Base-by-base conservation (phyloP, 2,113 vertebrate genomes). In the Acinonyx jubatus region DNA sequence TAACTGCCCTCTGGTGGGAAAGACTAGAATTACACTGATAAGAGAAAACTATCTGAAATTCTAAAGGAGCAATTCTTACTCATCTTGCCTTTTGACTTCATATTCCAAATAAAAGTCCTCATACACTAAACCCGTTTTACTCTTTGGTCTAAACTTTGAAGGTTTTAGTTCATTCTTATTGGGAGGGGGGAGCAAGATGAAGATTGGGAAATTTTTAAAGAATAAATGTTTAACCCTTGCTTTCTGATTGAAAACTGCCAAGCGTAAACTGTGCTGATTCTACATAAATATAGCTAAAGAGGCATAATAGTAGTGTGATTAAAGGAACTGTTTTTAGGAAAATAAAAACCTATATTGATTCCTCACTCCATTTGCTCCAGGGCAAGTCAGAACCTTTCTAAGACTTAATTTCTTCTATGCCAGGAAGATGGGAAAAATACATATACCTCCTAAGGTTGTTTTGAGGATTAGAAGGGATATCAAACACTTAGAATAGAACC, bases 1-100 rank as follows among this genome's bases (percentile, higher is more conserved):
- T 33, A 88, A 84, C 79, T 78, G 78, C 97, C 97, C 94, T 97
- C 97, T 98, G 74, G 94, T 97, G 97, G 93, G 3, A 68, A 7
- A 94, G 25, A 14, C 21, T 92, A 86, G 69, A 96, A 94, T 90
- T 96, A 95, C 55, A 93, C 1, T 2, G 21, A 45, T 5, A 10
- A 19, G 21, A 45, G 16, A 3, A 33, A 19, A 55, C 21, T 48
- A 38, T 78, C 31, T 81, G 21, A 73, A 91, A 65, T 95, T 68
- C 41, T 73, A 38, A 90, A 71, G 1, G 74, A 88, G 8, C 41
- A 86, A 68, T 33, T 91, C 15, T 91, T 65, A 29, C 1, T 96
- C 36, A 21, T 82, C 16, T 76, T 84, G 66, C 23, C 57, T 50
- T 74, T 36, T 52, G 71, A 91, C 50, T 91, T 52, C 10, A 9